phyloP scores from a whole-genome alignment of 2,797 vertebrate genomes.

The Parambassis ranga region DNA sequence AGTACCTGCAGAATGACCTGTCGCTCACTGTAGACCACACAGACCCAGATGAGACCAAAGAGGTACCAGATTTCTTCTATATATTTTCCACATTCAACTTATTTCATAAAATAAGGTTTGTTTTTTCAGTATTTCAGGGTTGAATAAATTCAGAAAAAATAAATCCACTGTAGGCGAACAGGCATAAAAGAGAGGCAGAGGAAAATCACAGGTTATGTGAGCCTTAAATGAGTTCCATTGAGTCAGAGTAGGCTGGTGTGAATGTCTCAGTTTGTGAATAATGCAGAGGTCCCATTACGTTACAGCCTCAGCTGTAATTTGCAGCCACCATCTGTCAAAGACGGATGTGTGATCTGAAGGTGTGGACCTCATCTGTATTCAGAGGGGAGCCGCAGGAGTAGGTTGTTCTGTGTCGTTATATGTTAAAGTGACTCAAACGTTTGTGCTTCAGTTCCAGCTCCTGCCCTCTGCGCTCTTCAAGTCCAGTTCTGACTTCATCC shows the following conservation, averaged over 20 bases:
- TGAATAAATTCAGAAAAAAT: background rate
- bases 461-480: constrained; percentile 97
- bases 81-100: background rate
- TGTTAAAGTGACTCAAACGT: background rate
- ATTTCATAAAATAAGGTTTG: background rate
- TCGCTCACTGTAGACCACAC: constrained; percentile 98
- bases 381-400: background rate
- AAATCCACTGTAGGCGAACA: background rate
- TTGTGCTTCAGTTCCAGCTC: constrained; percentile 91
- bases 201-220: background rate
- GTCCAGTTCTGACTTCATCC: constrained; percentile 95
- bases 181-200: background rate
- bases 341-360: background rate
- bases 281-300: background rate
- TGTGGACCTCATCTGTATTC: background rate
- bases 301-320: background rate
- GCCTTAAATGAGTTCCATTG: background rate
- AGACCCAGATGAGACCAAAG: constrained; percentile 96
- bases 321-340: background rate
- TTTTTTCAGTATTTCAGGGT: background rate
- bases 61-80: constrained; percentile 78
- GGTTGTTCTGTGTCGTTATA: background rate
- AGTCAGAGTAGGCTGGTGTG: background rate
- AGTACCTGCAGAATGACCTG: constrained; percentile 97
- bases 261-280: background rate